A percentile compares a stretch with the other conserved stretches of the same genome.
These are phyloP conservation scores for Acanthornis magna DNA, from an alignment of 2,797 vertebrate genomes.

Conservation along the genomic window DNA sequence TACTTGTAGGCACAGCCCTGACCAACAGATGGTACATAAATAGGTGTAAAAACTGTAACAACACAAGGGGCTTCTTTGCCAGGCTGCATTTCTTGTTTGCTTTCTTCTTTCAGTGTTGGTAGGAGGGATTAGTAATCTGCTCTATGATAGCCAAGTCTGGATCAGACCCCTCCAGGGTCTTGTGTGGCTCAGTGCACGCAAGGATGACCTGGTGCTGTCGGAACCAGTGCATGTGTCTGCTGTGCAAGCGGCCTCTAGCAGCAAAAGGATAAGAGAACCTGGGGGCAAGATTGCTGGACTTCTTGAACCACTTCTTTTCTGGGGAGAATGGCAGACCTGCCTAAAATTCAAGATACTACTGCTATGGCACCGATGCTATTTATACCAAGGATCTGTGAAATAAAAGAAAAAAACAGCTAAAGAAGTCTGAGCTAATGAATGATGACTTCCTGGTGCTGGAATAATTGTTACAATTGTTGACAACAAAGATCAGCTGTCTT, in stretches of 20 bases:
- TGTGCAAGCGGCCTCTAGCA: not conserved
- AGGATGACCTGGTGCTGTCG: not conserved
- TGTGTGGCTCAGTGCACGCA: not conserved
- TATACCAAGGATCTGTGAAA: not conserved
- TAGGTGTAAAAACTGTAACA: not conserved
- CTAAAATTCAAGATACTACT: not conserved
- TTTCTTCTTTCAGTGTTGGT: not conserved
- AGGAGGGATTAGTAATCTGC: not conserved
- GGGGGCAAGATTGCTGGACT: not conserved
- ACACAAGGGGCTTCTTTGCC: not conserved
- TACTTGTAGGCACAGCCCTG: not conserved
- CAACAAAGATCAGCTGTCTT: not conserved
- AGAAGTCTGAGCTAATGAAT: not conserved
- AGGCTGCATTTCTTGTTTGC: not conserved
- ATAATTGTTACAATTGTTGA: not conserved
- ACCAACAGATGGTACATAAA: not conserved
- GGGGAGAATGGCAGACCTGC: not conserved
- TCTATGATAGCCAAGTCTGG: accelerated
- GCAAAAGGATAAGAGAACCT: not conserved
- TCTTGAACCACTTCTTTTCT: not conserved
- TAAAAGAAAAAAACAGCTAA: not conserved
- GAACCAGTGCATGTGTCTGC: not conserved
- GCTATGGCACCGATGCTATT: not conserved
- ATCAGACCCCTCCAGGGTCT: not conserved
- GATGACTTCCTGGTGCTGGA: not conserved